These are phyloP conservation scores for Nudaria mundana DNA, from an alignment of 2,888 invertebrate genomes.

Conservation along the genomic window DNA sequence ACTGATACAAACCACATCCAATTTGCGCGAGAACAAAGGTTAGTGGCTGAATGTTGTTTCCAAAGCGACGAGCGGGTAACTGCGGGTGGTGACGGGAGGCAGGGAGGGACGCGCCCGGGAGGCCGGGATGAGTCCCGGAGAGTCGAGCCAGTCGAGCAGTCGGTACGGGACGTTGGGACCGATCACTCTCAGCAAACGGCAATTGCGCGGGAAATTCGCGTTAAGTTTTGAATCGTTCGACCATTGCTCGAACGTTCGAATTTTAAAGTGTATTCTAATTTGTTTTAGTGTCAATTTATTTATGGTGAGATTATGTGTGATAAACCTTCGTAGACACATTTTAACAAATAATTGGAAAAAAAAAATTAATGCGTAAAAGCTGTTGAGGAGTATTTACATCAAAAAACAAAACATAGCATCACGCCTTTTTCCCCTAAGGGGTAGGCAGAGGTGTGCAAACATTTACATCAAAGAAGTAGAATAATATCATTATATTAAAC, in stretches of 20 bases:
- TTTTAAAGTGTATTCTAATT: conserved; percentile 16
- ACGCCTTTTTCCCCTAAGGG: too few species aligned
- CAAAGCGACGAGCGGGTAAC: conserved; percentile 47
- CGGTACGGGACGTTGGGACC: conserved; percentile 35
- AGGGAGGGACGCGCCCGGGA: conserved; percentile 29
- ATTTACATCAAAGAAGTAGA: too few species aligned
- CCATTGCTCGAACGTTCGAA: conserved; percentile 16
- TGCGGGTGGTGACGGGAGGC: conserved; percentile 25
- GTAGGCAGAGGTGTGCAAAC: too few species aligned
- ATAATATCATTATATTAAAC: too few species aligned
- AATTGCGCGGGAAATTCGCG: conserved; percentile 32
- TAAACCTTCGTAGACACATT: background rate
- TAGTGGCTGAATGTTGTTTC: conserved; percentile 53
- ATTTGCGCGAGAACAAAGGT: conserved; percentile 41
- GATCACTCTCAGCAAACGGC: conserved; percentile 20
- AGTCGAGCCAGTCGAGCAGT: conserved; percentile 46
- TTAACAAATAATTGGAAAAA: background rate
- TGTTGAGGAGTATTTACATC: background rate
- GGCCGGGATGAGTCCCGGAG: conserved; percentile 34
- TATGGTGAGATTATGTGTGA: conserved; percentile 3
- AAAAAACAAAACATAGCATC: too few species aligned
- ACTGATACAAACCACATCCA: conserved; percentile 50
- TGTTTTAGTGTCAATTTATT: conserved; percentile 15
- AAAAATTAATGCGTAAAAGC: background rate
- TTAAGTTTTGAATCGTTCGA: conserved; percentile 36